These are phyloP conservation scores for Myocastor coypus DNA, from an alignment of 2,113 vertebrate genomes.

Conservation along the genomic window DNA sequence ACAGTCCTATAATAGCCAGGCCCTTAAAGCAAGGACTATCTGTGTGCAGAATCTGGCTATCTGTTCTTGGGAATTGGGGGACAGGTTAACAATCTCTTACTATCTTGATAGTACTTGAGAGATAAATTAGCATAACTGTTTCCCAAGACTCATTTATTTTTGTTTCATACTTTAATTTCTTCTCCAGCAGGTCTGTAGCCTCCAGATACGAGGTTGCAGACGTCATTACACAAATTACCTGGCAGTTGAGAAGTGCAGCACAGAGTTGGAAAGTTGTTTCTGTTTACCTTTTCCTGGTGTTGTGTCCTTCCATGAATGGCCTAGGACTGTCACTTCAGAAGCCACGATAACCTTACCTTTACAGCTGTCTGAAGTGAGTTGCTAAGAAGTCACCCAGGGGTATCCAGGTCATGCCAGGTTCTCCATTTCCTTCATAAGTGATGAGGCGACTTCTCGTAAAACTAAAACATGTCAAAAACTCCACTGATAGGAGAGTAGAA, in stretches of 20 bases:
- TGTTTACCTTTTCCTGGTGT: neutral
- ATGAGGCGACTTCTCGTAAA: neutral
- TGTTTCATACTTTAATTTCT: neutral
- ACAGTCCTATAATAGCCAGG: too few species aligned
- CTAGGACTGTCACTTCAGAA: neutral
- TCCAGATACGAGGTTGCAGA: neutral
- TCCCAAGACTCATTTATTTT: neutral
- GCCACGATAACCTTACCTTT: too few species aligned
- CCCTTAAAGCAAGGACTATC: neutral
- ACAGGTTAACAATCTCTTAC: neutral
- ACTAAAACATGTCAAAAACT: neutral
- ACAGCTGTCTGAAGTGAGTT: neutral
- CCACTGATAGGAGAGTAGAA: neutral
- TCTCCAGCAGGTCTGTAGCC: neutral
- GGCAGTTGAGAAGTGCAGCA: neutral
- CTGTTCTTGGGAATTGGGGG: neutral
- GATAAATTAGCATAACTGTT: neutral
- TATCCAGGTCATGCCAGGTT: neutral
- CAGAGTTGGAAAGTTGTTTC: neutral
- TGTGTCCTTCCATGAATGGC: neutral
- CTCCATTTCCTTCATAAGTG: neutral
- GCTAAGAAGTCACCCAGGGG: neutral
- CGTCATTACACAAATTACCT: neutral
- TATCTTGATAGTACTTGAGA: neutral
- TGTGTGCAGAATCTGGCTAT: neutral